Conservation (phyloP, 2,888 invertebrate genomes). For the Catocala fraxini region DNA sequence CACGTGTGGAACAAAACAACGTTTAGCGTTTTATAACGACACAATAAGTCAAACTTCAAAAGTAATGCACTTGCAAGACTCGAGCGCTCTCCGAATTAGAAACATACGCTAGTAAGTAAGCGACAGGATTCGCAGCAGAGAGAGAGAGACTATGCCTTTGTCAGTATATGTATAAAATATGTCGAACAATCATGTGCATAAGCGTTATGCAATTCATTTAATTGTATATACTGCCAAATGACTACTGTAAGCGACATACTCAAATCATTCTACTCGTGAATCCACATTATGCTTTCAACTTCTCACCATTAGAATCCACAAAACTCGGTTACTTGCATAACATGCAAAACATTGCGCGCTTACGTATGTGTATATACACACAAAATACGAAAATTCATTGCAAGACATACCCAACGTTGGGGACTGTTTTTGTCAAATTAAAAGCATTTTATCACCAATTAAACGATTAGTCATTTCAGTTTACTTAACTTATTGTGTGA, state of each 20-base stretch:
- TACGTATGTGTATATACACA: conserved; percentile 62
- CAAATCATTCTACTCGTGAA: conserved; percentile 64
- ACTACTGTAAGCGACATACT: conserved; percentile 77
- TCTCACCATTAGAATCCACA: conserved; percentile 63
- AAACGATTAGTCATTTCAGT: conserved; percentile 20
- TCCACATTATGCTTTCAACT: conserved; percentile 60
- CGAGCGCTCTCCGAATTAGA: conserved; percentile 34
- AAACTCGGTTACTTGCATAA: conserved; percentile 65
- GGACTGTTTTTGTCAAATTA: conserved; percentile 40
- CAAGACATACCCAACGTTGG: conserved; percentile 47
- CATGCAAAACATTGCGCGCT: conserved; percentile 75
- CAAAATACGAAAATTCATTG: conserved; percentile 47
- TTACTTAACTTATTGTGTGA: conserved; percentile 34
- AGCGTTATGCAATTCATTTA: conserved; percentile 70
- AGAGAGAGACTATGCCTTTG: conserved; percentile 58
- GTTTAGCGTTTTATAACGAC: conserved; percentile 69
- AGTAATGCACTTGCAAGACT: conserved; percentile 30
- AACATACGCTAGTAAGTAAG: conserved; percentile 60
- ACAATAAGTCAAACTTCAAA: conserved; percentile 48
- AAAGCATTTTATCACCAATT: conserved; percentile 36
- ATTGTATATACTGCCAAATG: conserved; percentile 72
- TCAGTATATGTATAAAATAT: conserved; percentile 44
- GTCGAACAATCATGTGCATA: conserved; percentile 64
- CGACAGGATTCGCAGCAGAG: conserved; percentile 69
- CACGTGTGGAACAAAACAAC: conserved; percentile 85